A percentile compares a stretch with the other conserved stretches of the same genome.
Evolutionary conservation across 2,888 invertebrate species (phyloP).

Genomic region (Nasonovia ribisnigri): DNA sequence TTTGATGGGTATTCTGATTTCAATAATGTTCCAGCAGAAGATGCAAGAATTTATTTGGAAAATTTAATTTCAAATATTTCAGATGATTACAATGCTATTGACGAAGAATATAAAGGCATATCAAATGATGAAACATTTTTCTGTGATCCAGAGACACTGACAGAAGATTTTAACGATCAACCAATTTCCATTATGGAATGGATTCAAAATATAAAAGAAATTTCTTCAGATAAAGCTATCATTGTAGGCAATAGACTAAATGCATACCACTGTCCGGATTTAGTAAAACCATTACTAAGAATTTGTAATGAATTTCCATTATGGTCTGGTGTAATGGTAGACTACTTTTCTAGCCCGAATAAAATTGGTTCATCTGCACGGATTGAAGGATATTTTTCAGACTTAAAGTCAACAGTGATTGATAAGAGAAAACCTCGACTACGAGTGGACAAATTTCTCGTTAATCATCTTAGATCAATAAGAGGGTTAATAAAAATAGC

Average conservation of each 20-base stretch:
- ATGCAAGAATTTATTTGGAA: neutral
- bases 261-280: neutral
- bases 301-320: conserved; percentile 2
- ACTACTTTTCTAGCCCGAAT: neutral
- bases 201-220: neutral
- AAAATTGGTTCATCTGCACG: neutral
- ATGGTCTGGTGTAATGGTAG: neutral
- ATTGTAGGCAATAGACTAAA: neutral
- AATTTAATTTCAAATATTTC: neutral
- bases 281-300: neutral
- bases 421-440: neutral
- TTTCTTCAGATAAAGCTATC: neutral
- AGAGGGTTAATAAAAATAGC: neutral
- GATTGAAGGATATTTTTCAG: neutral
- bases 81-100: neutral
- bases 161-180: neutral
- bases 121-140: neutral
- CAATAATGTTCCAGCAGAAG: neutral
- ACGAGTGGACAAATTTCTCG: neutral
- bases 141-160: neutral
- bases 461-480: conserved; percentile 21
- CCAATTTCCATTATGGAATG: neutral
- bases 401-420: neutral
- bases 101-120: neutral
- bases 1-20: neutral